phyloP scores from a whole-genome alignment of 92 coral and sea anemone species.

The Palythoa grandiflora region DNA sequence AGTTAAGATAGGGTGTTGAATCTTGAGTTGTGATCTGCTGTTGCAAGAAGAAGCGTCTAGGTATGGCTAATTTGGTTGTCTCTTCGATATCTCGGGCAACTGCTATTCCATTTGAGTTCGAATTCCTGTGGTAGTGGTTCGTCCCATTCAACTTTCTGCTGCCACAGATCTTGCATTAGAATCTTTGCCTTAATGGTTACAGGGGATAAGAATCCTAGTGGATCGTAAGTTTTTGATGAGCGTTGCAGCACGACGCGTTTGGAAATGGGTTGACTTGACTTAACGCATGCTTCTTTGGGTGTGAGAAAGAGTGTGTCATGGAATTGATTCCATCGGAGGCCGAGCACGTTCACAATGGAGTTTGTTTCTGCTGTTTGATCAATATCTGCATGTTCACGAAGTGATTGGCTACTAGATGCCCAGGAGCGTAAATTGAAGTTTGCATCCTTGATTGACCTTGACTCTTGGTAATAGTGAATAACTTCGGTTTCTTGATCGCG shows the following conservation, averaged over 20 bases:
- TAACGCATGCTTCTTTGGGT: neutral
- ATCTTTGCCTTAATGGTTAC: conserved; percentile 66
- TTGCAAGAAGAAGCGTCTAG: conserved; percentile 55
- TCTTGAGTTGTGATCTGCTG: conserved; percentile 27
- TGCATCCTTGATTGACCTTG: conserved; percentile 45
- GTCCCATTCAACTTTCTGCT: conserved; percentile 66
- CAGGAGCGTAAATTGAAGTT: conserved; percentile 61
- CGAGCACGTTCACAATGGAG: conserved; percentile 35
- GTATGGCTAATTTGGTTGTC: conserved; percentile 52
- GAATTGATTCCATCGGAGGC: conserved; percentile 40
- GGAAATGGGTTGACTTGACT: conserved; percentile 37
- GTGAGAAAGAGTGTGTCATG: conserved; percentile 40
- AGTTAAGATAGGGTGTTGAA: conserved; percentile 39
- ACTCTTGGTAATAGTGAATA: conserved; percentile 46
- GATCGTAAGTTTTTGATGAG: conserved; percentile 52
- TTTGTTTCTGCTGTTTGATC: conserved; percentile 42
- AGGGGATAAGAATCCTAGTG: conserved; percentile 57
- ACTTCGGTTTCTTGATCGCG: conserved; percentile 41
- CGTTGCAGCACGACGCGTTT: conserved; percentile 59
- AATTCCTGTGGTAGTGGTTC: conserved; percentile 66
- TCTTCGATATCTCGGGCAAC: conserved; percentile 53
- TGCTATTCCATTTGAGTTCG: conserved; percentile 47
- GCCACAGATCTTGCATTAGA: conserved; percentile 72
- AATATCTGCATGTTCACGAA: conserved; percentile 25
- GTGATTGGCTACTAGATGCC: conserved; percentile 54